Evolutionary conservation across 2,113 vertebrate genomes (phyloP).

Genomic region (Vulpes lagopus): DNA sequence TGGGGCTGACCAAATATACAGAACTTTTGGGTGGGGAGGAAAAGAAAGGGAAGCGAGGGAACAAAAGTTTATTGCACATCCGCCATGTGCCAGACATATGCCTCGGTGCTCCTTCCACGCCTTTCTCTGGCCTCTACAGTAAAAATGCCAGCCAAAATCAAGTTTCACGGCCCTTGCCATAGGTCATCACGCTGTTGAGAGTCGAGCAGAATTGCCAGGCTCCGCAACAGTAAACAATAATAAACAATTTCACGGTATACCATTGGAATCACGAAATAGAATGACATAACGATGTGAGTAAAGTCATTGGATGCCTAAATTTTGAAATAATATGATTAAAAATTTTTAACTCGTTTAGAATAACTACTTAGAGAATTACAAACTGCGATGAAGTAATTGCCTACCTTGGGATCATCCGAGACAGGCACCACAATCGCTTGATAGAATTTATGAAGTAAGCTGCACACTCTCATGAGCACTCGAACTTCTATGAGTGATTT

Average conservation of each 20-base stretch:
- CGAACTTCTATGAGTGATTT: neutral
- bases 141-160: neutral
- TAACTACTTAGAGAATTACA: neutral
- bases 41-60: neutral
- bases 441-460: neutral
- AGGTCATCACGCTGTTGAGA: neutral
- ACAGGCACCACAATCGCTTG: neutral
- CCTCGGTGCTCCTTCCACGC: neutral
- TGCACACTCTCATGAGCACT: neutral
- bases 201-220: neutral
- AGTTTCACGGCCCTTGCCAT: neutral
- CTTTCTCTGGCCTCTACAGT: neutral
- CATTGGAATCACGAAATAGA: neutral
- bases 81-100: neutral
- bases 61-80: neutral
- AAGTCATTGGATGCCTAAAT: neutral
- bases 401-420: neutral
- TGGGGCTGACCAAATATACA: constrained; percentile 60
- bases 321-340: neutral
- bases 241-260: neutral
- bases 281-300: neutral
- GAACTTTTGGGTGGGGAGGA: constrained; percentile 11
- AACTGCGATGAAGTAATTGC: neutral
- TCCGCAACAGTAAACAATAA: neutral
- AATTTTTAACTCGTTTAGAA: neutral